These are phyloP conservation scores for Tragelaphus oryx DNA, from an alignment of 2,797 vertebrate genomes.

Conservation along the genomic window DNA sequence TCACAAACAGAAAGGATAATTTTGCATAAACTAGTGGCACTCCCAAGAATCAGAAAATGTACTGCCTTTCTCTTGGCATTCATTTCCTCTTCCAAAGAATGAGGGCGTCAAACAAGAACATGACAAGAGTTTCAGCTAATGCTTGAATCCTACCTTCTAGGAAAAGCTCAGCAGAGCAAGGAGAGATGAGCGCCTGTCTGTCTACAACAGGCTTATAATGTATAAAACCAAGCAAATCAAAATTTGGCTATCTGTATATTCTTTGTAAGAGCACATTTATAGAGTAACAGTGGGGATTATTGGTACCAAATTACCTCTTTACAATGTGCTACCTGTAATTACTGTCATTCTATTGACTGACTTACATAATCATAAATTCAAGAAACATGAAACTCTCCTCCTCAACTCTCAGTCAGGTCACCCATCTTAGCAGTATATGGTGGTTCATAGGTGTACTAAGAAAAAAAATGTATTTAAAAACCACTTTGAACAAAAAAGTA, in stretches of 20 bases:
- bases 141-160: background rate
- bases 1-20: background rate
- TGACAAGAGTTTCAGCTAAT: background rate
- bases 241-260: background rate
- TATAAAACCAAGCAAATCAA: background rate
- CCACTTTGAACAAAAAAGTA: background rate
- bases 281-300: background rate
- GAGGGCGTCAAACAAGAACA: background rate
- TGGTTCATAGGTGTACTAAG: background rate
- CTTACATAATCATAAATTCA: background rate
- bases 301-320: background rate
- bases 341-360: background rate
- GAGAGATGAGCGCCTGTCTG: background rate
- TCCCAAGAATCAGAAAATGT: background rate
- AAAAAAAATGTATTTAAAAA: background rate
- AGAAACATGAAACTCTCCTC: background rate
- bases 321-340: background rate
- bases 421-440: background rate
- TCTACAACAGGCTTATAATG: background rate
- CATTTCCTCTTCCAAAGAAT: background rate
- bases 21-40: background rate
- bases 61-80: background rate
- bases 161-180: background rate
- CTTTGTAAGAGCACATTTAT: background rate
- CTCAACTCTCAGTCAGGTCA: background rate